Evolutionary conservation across 2,888 invertebrate species (phyloP), one percentile per base, ranked within the genome.

Genomic region (Yponomeuta plumbellus): DNA sequence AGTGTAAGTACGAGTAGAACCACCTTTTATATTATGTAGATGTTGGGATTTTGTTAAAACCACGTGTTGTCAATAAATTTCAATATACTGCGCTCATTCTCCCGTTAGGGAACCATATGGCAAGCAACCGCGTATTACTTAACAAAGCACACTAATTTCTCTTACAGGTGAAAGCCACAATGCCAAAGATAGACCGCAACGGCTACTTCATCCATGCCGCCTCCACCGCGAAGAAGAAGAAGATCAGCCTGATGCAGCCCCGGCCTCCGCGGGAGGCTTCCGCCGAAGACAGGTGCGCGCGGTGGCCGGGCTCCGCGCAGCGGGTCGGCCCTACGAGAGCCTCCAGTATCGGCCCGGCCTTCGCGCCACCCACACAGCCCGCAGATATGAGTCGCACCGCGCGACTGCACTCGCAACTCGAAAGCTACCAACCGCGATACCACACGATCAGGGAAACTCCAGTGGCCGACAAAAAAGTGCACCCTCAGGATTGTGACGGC

Each of bases 201-300:
- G 92, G 92, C 61, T 92, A 90, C 75, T 92, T 91, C 75, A 90
- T 84, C 81, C 89, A 89, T 83, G 86, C 88, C 57, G 74, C 88
- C 11, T 83, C 91, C 1, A 90, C 91, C 5, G 92, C 91, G n/a
- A 92, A 92, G 77, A 92, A 92, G 80, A 92, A 92, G 79, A 91
- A 89, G 77, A 89, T 92, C 71, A 91, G 84, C 75, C 76, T 92
- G 70, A 91, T 92, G 92, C 91, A 91, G 71, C 84, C 90, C 10
- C 85, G 83, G 73, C 87, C 91, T 69, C 91, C 91, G 70, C 80
- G 88, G 74, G 83, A 86, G 69, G 90, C 91, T 68, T 90, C 89
- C 75, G 80, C 76, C 13, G 89, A 88, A 71, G 87, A 88, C 73
- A 86, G 85, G 59, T 20, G 21, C n/a, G 44, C 57, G 68, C 52